Conservation (phyloP, 2,113 vertebrate species). For the Tychaedon coryphoeus region DNA sequence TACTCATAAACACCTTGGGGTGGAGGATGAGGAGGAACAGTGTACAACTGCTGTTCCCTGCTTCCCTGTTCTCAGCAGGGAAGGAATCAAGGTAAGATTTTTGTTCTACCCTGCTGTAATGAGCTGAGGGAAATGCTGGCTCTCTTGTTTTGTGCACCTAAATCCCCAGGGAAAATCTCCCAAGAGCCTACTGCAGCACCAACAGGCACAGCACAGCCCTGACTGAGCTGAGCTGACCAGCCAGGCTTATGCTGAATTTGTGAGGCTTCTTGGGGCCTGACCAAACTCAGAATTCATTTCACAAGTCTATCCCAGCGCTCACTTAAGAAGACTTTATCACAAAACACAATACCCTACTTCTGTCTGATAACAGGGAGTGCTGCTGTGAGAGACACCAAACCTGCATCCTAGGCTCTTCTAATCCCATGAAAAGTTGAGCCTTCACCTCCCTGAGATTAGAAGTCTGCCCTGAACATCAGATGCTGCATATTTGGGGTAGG, state of each 20-base stretch:
- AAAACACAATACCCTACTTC: background rate
- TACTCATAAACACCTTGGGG: background rate
- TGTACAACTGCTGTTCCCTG: background rate
- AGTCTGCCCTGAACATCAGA: background rate
- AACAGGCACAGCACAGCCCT: background rate
- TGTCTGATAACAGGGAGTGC: background rate
- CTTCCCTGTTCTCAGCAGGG: background rate
- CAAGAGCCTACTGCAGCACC: background rate
- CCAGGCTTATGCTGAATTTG: background rate
- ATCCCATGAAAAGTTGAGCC: background rate
- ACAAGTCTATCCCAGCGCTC: background rate
- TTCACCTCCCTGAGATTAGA: background rate
- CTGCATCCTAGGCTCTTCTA: background rate
- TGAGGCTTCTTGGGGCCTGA: background rate
- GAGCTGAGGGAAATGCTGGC: background rate
- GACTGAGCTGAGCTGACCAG: background rate
- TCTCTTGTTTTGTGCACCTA: background rate
- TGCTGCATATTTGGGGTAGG: background rate
- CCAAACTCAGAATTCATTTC: background rate
- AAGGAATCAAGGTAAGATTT: background rate
- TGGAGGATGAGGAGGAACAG: background rate
- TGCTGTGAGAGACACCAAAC: background rate
- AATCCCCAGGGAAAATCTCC: background rate
- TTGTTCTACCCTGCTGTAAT: background rate
- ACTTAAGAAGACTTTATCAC: background rate